These are phyloP conservation scores for Meandrina meandrites DNA, from an alignment of 92 coral and sea anemone species.

Conservation along the genomic window DNA sequence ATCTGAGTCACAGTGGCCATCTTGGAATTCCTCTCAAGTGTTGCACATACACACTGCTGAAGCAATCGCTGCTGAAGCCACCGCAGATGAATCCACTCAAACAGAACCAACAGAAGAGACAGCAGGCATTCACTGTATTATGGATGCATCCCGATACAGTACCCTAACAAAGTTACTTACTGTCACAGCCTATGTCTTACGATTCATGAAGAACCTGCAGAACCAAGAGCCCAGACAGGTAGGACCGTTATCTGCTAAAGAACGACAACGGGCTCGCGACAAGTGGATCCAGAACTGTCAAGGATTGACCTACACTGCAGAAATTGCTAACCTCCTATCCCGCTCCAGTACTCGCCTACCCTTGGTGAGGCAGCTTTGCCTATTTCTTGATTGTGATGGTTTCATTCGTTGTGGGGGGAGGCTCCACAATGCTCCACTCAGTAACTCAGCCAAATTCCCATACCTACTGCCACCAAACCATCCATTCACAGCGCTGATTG, in stretches of 20 bases:
- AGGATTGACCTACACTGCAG: neutral
- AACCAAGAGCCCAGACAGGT: neutral
- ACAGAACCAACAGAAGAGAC: too few species aligned
- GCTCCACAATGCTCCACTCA: constrained; percentile 54
- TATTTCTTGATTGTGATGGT: too few species aligned
- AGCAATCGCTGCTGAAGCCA: neutral
- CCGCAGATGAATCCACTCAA: neutral
- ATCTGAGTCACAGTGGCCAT: neutral
- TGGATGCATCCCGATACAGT: too few species aligned
- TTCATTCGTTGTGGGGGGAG: too few species aligned
- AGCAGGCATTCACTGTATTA: too few species aligned
- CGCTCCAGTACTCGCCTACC: too few species aligned
- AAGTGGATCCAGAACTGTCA: neutral
- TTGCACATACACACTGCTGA: neutral
- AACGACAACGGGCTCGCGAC: neutral
- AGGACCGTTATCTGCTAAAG: neutral
- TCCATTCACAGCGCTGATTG: constrained; percentile 39
- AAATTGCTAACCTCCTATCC: too few species aligned
- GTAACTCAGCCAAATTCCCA: constrained; percentile 39
- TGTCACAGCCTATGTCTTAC: neutral
- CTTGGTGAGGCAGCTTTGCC: too few species aligned
- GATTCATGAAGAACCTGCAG: neutral
- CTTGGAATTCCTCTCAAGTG: neutral
- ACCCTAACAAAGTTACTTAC: neutral
- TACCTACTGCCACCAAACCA: constrained; percentile 47